Evolutionary conservation across 2,113 vertebrate species (phyloP).

Genomic region (Vireo altiloquus): DNA sequence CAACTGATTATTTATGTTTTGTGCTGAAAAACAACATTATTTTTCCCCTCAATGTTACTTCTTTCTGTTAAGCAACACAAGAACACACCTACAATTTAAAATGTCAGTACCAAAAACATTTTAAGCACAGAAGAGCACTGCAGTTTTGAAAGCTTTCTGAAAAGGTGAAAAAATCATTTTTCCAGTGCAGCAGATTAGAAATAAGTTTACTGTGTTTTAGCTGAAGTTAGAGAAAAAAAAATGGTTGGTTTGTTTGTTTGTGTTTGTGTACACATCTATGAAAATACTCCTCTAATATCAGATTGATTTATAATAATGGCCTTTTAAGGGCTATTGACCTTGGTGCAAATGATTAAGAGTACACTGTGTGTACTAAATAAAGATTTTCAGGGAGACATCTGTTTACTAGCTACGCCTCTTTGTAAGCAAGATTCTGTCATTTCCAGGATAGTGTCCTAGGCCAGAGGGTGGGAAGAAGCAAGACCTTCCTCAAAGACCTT

Average conservation of each 20-base stretch:
- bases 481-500: not conserved
- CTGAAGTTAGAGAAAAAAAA: not conserved
- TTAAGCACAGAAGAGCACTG: not conserved
- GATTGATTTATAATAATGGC: constrained; percentile 10
- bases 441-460: not conserved
- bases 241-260: not conserved
- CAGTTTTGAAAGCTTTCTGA: not conserved
- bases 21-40: not conserved
- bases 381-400: constrained; percentile 21
- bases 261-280: not conserved
- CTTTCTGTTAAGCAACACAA: not conserved
- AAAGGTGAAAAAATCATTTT: not conserved
- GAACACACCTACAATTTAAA: not conserved
- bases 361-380: not conserved
- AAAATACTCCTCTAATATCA: not conserved
- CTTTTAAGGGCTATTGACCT: constrained; percentile 14
- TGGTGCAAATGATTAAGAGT: not conserved
- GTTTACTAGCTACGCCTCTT: not conserved
- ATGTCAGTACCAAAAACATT: not conserved
- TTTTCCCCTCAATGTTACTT: not conserved
- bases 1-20: not conserved
- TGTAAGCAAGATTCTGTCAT: not conserved
- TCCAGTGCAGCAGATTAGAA: not conserved
- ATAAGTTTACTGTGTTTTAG: not conserved
- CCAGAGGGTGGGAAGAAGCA: not conserved